phyloP scores from a whole-genome alignment of 2,797 vertebrate species.

The Toxotes lorentzi region DNA sequence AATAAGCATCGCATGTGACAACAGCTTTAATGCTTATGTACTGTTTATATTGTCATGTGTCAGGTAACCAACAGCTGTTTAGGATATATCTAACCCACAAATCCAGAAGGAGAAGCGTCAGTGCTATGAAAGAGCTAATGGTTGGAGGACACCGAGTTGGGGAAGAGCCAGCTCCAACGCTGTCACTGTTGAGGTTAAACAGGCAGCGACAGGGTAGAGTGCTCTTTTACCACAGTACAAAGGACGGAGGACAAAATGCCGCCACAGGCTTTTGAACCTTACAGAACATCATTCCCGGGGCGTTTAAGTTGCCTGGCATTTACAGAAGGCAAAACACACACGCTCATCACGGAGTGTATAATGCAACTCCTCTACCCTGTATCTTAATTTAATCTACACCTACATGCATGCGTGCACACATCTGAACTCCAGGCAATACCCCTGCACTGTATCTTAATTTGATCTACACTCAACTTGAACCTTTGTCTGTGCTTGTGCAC shows the following conservation, averaged over 20 bases:
- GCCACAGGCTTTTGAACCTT: conserved; percentile 69
- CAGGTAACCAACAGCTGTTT: background rate
- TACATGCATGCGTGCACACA: conserved; percentile 68
- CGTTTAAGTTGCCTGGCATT: conserved; percentile 66
- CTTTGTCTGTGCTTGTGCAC: conserved; percentile 58
- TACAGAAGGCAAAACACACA: conserved; percentile 56
- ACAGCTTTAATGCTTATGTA: background rate
- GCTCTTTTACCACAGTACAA: conserved; percentile 55
- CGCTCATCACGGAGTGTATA: conserved; percentile 56
- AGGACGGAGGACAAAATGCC: conserved; percentile 74
- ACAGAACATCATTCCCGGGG: conserved; percentile 67
- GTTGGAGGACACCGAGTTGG: conserved; percentile 15
- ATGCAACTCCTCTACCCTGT: conserved; percentile 68
- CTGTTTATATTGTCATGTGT: background rate
- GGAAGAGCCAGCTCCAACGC: conserved; percentile 28
- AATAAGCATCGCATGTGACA: background rate
- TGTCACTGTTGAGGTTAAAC: conserved; percentile 49
- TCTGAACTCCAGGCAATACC: conserved; percentile 66
- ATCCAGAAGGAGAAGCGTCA: conserved; percentile 43
- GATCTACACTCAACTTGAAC: conserved; percentile 70
- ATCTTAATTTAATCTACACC: conserved; percentile 88
- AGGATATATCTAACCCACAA: conserved; percentile 18
- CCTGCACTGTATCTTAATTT: conserved; percentile 76
- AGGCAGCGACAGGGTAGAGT: conserved; percentile 22
- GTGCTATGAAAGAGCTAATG: conserved; percentile 25